A percentile compares a stretch with the other conserved stretches of the same genome.
Evolutionary conservation across 2,797 vertebrate genomes (phyloP).

Genomic region (Anolis apletophallus): DNA sequence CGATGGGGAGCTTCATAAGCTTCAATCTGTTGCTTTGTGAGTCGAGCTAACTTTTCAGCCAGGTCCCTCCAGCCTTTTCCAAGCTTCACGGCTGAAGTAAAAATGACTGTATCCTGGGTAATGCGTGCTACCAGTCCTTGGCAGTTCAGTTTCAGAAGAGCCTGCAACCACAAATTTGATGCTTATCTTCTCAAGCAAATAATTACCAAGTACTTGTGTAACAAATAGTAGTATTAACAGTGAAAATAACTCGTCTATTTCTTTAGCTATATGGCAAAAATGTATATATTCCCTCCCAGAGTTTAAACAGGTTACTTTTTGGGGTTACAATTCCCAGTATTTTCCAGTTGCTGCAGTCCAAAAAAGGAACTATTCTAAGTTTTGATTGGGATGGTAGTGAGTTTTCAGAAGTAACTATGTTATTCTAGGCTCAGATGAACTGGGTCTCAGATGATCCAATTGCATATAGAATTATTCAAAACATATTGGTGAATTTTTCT

Average conservation of each 20-base stretch:
- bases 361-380: too few relatives aligned
- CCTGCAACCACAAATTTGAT: constrained; percentile 77
- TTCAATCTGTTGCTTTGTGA: constrained; percentile 89
- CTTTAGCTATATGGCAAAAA: neutral
- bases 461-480: neutral
- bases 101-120: constrained; percentile 90
- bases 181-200: constrained; percentile 49
- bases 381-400: neutral
- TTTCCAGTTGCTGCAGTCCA: too few relatives aligned
- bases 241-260: neutral
- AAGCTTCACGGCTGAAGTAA: constrained; percentile 95
- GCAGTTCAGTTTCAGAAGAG: constrained; percentile 92
- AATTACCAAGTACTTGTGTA: constrained; percentile 31
- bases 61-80: constrained; percentile 92
- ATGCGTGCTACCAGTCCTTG: constrained; percentile 87
- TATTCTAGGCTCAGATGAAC: neutral
- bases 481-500: neutral
- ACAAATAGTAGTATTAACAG: neutral
- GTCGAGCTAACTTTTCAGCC: constrained; percentile 87
- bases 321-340: too few relatives aligned
- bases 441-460: neutral
- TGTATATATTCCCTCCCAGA: neutral
- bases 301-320: too few relatives aligned
- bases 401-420: neutral
- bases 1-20: constrained; percentile 90